Evolutionary conservation across 2,113 vertebrate species (phyloP).

Genomic region (Platycercus adscitus): DNA sequence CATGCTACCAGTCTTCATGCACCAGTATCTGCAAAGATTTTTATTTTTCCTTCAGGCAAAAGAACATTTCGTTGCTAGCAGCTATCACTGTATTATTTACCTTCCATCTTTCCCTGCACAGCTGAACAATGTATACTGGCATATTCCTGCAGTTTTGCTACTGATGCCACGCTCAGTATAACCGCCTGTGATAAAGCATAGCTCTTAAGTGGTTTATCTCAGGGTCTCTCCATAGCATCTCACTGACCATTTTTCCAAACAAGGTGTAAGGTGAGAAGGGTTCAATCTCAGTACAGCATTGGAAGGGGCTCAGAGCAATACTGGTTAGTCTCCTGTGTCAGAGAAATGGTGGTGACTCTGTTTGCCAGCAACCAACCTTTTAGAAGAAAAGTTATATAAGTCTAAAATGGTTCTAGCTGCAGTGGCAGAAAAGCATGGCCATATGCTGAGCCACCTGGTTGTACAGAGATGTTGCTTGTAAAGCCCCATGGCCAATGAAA

Average conservation of each 20-base stretch:
- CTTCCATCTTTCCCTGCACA: not conserved
- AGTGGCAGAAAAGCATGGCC: not conserved
- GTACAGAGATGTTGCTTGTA: not conserved
- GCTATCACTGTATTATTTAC: not conserved
- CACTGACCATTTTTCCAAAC: not conserved
- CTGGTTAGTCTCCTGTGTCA: not conserved
- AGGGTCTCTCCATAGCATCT: not conserved
- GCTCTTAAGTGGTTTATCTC: not conserved
- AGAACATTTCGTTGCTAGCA: not conserved
- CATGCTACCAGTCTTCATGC: not conserved
- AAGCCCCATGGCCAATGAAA: constrained; percentile 67
- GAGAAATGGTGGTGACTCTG: not conserved
- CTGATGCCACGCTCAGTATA: not conserved
- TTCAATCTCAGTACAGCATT: not conserved
- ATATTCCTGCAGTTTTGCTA: not conserved
- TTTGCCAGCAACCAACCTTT: not conserved
- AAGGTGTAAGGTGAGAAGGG: not conserved
- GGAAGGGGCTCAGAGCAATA: not conserved
- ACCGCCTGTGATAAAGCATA: not conserved
- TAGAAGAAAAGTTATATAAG: not conserved
- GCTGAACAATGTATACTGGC: not conserved
- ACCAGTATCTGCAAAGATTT: not conserved
- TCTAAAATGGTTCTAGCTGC: not conserved
- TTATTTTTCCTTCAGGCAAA: not conserved
- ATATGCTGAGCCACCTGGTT: constrained; percentile 5